Evolutionary conservation across 2,113 vertebrate genomes (phyloP), one percentile per base, ranked within the genome.

Genomic region (Anser cygnoides): DNA sequence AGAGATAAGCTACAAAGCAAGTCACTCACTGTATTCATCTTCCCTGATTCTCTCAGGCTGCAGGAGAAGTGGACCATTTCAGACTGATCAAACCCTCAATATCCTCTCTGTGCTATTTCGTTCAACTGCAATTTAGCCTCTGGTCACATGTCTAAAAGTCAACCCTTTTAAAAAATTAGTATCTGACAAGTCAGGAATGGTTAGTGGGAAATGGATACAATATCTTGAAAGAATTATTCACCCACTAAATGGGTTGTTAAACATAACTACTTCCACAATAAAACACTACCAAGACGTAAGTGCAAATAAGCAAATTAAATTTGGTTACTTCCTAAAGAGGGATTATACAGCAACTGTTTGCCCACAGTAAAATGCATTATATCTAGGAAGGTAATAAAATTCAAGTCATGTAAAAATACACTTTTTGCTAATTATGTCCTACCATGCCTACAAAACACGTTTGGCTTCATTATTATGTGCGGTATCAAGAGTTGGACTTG

Each of bases 61-160:
- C 21, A 58, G 55, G 37, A 80, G 62, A 95, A 97, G 71, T 12
- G 28, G 91, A 92, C 49, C 39, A 29, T 59, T 89, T 95, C 87
- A 68, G 73, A 92, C 68, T 12, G 62, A 95, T 52, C 67, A 87
- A 67, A 79, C 6, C 39, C 68, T 74, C 41, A 92, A n/a, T 23
- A 61, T 37, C 46, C 35, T 52, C 49, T 79, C 71, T 46, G 13
- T 4, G 5, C 39, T 80, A 21, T 79, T 88, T 80, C 39, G 43
- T 28, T 84, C 65, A 74, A 88, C n/a, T 23, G 28, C 55, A 70
- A 3, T 14, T 80, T 67, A 92, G 43, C n/a, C 43, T 57, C 77
- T 13, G 6, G 61, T 39, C 44, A 67, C 37, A 67, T 41, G 66
- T 20, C 58, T 6, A 84, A 75, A 91, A 31, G 44, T n/a, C 25